These are phyloP conservation scores for Ctenomys sociabilis DNA, from an alignment of 2,113 vertebrate species.

Conservation along the genomic window DNA sequence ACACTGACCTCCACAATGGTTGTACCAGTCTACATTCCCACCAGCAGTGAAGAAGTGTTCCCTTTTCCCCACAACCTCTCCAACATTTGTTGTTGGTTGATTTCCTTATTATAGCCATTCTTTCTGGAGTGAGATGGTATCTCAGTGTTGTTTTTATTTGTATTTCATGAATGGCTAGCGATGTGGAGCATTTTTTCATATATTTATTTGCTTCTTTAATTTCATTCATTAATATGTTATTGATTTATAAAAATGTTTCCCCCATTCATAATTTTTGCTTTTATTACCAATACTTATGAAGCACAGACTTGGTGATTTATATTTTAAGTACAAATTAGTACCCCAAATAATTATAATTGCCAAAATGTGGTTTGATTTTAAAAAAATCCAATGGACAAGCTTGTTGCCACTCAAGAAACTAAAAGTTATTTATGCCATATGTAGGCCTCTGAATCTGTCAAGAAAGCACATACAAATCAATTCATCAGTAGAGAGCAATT, in stretches of 20 bases:
- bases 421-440: slow-evolving; percentile 2
- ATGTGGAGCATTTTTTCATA: too few relatives aligned
- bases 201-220: too few relatives aligned
- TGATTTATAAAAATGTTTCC: background rate
- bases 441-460: background rate
- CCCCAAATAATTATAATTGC: background rate
- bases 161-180: too few relatives aligned
- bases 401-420: background rate
- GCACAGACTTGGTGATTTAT: background rate
- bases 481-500: slow-evolving; percentile 34
- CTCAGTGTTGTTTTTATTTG: too few relatives aligned
- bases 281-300: background rate
- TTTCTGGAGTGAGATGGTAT: too few relatives aligned
- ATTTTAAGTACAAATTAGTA: background rate
- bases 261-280: background rate
- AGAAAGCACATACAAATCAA: slow-evolving; percentile 18
- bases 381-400: background rate
- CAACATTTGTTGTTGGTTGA: too few relatives aligned
- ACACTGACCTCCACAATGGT: too few relatives aligned
- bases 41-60: too few relatives aligned
- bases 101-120: too few relatives aligned
- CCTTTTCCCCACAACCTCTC: too few relatives aligned
- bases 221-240: background rate
- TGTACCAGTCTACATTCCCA: too few relatives aligned
- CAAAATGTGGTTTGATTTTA: background rate